Evolutionary conservation across 2,888 invertebrate genomes (phyloP), one percentile per base, ranked within the genome.

Genomic region (Zonitis immaculata): DNA sequence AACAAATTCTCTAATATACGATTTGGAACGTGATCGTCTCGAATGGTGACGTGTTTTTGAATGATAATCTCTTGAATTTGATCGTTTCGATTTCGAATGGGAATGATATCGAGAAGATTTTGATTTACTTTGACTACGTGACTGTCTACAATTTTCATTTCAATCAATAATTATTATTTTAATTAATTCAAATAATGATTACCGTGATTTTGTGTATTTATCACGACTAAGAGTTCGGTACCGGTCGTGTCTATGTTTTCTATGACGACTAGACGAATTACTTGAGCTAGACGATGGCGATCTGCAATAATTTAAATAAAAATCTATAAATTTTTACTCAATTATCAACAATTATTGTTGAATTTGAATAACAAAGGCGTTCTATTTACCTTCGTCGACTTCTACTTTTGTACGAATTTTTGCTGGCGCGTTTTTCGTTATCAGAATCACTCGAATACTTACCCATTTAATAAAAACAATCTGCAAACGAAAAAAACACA

Each of bases 371-470:
- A 12, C 3, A 16, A 16, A 35, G 3, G 3, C 35, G n/a, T n/a
- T n/a, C n/a, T 2, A 3, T 70, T 70, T 70, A 75, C 74, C 74
- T 73, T 60, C 68, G 68, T 58, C 71, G 72, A 62, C 61, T 67
- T 64, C 67, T 72, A 67, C 65, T 71, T 66, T 72, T 74, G 65
- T 67, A 66, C 43, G 68, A 66, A 50, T 68, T 68, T 68, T 71
- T 75, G 66, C 66, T 68, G 57, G 68, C 64, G 47, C 69, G 66
- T 54, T 68, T 73, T 59, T 75, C 76, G 63, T 64, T 66, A 61
- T 76, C 76, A 49, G 76, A 75, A 66, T 73, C 76, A 61, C 74
- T 75, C 42, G 76, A 77, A 71, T 75, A 75, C 68, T 74, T 76
- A 69, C 76, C 75, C 77, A 77, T 77, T 49, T 27, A 35, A 39